Evolutionary conservation across 2,888 invertebrate species (phyloP), one percentile per base, ranked within the genome.

Genomic region (Pseudanteris insignis): DNA sequence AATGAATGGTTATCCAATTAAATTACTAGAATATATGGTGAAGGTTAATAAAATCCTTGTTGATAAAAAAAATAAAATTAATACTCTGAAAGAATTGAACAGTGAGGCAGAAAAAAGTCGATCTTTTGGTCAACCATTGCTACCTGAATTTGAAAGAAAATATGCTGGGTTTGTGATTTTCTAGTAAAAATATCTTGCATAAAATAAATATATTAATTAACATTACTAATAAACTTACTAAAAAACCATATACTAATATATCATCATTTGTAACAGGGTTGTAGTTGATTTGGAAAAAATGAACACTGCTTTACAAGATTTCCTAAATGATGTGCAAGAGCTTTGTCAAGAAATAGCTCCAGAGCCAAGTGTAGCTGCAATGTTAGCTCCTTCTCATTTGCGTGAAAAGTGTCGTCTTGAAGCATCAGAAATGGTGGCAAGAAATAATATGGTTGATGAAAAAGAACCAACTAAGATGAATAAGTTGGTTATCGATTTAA

Each of bases 221-320:
- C n/a, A n/a, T n/a, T n/a, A n/a, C n/a, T n/a, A n/a, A n/a, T n/a
- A n/a, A n/a, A n/a, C n/a, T n/a, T n/a, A n/a, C n/a, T n/a, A n/a
- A n/a, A n/a, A n/a, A n/a, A n/a, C n/a, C n/a, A n/a, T n/a, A n/a
- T n/a, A n/a, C n/a, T n/a, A n/a, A n/a, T n/a, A n/a, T n/a, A n/a
- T n/a, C n/a, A n/a, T n/a, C n/a, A n/a, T n/a, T n/a, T 21, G 7
- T 34, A 34, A 9, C 41, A 78, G 78, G 15, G 70, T 76, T 37
- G 88, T 97, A 1, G 88, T 96, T 46, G 93, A 95, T 65, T 85
- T 97, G 69, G 96, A 96, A 74, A 89, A 89, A 72, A 87, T 97
- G 82, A 97, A 97, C 81, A 86, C 86, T 68, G 92, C 95, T 76
- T 85, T 97, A 64, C 90, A 92, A 76, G 88, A 89, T 62, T 91